Evolutionary conservation across 2,797 vertebrate genomes (phyloP), one percentile per base, ranked within the genome.

Genomic region (Serranus cabrilla): DNA sequence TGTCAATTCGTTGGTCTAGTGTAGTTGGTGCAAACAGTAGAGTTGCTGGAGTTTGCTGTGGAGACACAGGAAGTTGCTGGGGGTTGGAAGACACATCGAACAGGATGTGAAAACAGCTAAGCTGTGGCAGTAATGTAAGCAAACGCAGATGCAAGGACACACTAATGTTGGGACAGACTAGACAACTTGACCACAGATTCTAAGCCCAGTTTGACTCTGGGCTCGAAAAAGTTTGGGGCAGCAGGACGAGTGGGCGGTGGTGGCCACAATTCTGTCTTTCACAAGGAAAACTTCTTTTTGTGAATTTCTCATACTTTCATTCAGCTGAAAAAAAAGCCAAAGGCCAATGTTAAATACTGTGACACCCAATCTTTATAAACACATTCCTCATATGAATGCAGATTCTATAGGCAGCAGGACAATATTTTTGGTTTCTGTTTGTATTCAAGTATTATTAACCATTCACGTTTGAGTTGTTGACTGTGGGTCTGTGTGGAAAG

Each of bases 1-100:
- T 57, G 71, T 59, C 2, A 42, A 61, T 10, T 50, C 66, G 47
- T 21, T 18, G 50, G n/a, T 67, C 14, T 11, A 3, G 39, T 14
- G 45, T 7, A 11, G 70, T 71, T 27, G 20, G 39, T 80, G 81
- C 55, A 82, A 20, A 42, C 40, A 23, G 47, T 31, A 56, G 71
- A 57, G 59, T 5, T 76, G 82, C 81, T 77, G 84, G 79, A 86
- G 75, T 90, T 82, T 84, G 82, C 84, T 74, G 84, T 76, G 87
- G 88, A 89, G 90, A 89, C 59, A 84, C 93, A 95, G 94, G 94
- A 95, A 95, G 90, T 78, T 87, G 83, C 89, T 78, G 85, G 89
- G 87, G 93, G 91, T 92, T 89, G 90, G 91, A 93, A 91, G 89
- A 93, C 74, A 74, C 71, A 84, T 74, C 77, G 87, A 93, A 94